Evolutionary conservation across 2,113 vertebrate species (phyloP).

Genomic region (Petroica traversi): DNA sequence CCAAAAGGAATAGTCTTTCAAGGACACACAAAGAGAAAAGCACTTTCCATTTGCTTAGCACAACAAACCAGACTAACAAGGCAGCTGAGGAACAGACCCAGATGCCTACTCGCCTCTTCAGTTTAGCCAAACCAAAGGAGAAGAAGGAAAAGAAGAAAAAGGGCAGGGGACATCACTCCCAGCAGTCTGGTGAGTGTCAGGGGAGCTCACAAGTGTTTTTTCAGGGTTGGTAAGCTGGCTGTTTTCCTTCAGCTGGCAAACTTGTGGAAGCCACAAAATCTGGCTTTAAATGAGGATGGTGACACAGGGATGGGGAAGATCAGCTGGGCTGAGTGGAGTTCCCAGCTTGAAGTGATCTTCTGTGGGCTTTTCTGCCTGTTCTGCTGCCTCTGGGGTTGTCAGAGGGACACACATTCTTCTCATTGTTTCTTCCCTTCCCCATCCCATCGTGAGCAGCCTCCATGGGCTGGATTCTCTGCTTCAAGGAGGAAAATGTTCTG

Average conservation of each 20-base stretch:
- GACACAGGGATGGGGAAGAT: background rate
- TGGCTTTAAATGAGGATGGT: background rate
- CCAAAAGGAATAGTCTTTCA: slow-evolving; percentile 83
- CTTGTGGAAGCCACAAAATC: background rate
- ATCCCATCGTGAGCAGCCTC: background rate
- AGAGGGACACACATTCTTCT: background rate
- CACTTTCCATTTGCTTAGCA: slow-evolving; percentile 84
- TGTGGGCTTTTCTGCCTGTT: background rate
- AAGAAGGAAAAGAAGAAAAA: slow-evolving; percentile 91
- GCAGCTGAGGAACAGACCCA: slow-evolving; percentile 76
- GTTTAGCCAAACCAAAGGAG: slow-evolving; percentile 87
- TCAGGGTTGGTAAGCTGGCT: background rate
- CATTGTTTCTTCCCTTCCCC: background rate
- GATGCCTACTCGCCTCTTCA: slow-evolving; percentile 83
- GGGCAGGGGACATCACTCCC: slow-evolving; percentile 78
- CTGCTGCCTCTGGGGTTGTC: background rate
- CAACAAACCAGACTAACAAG: slow-evolving; percentile 72
- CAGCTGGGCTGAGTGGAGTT: background rate
- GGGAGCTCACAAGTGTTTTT: background rate
- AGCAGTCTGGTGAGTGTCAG: slow-evolving; percentile 66
- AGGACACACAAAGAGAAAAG: slow-evolving; percentile 87
- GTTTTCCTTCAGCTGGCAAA: background rate
- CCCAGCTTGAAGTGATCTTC: background rate
- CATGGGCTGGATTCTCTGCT: background rate
- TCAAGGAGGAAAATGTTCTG: background rate